These are phyloP conservation scores for Rynchops niger DNA, from an alignment of 2,113 vertebrate species.

Conservation along the genomic window DNA sequence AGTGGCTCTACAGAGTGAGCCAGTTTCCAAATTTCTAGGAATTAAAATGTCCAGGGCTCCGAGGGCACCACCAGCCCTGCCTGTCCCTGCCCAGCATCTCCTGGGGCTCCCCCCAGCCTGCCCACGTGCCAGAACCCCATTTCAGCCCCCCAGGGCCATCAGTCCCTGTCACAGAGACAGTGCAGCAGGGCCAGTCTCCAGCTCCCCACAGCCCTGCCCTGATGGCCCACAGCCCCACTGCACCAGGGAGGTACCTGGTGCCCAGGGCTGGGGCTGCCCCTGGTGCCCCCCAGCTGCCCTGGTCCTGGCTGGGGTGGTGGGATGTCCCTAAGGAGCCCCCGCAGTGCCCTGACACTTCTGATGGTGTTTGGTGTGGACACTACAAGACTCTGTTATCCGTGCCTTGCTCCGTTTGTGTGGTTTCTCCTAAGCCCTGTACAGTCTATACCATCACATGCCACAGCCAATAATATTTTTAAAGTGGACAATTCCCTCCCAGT, in stretches of 20 bases:
- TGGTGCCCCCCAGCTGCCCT: neutral
- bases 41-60: neutral
- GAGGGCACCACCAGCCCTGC: neutral
- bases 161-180: neutral
- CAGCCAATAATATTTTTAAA: neutral
- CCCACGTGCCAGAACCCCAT: neutral
- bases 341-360: neutral
- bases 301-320: neutral
- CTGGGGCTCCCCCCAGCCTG: neutral
- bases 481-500: neutral
- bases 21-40: neutral
- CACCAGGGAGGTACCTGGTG: neutral
- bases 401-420: neutral
- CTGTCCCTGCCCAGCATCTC: neutral
- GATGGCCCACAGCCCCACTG: accelerated
- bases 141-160: neutral
- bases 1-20: neutral
- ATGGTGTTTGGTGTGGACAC: neutral
- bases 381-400: neutral
- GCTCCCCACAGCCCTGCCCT: neutral
- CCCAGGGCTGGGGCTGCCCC: neutral
- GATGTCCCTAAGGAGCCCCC: neutral
- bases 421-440: neutral
- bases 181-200: neutral
- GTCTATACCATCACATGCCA: neutral